Evolutionary conservation across 1,140 invertebrate genomes (phyloP).

Genomic region (Lepeophtheirus salmonis): DNA sequence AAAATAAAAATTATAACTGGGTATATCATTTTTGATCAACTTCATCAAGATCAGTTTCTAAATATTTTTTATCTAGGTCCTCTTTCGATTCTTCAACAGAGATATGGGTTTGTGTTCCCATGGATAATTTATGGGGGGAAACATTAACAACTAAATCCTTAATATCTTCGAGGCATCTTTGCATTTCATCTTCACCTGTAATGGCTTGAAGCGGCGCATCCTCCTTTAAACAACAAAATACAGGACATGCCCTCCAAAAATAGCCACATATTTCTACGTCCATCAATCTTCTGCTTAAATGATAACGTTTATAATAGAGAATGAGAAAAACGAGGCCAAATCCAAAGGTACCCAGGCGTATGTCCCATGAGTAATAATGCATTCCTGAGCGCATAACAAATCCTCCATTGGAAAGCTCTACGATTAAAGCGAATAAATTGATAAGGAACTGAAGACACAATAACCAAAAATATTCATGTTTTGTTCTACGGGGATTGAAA

Average conservation of each 20-base stretch:
- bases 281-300: neutral
- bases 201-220: neutral
- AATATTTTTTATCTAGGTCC: neutral
- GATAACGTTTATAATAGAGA: neutral
- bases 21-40: neutral
- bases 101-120: neutral
- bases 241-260: neutral
- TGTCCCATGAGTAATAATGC: conserved; percentile 3
- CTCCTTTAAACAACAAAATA: neutral
- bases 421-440: neutral
- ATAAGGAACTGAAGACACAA: neutral
- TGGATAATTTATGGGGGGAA: neutral
- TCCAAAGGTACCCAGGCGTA: neutral
- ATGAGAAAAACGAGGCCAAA: neutral
- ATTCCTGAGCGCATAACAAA: neutral
- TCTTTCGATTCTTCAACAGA: neutral
- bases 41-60: neutral
- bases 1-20: no score
- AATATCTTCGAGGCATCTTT: neutral
- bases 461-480: neutral
- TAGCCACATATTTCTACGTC: neutral
- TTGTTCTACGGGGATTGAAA: neutral
- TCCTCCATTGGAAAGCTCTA: neutral
- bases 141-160: neutral
- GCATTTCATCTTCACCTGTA: neutral